phyloP scores from a whole-genome alignment of 2,888 invertebrate species.

The Helicoverpa assulta region DNA sequence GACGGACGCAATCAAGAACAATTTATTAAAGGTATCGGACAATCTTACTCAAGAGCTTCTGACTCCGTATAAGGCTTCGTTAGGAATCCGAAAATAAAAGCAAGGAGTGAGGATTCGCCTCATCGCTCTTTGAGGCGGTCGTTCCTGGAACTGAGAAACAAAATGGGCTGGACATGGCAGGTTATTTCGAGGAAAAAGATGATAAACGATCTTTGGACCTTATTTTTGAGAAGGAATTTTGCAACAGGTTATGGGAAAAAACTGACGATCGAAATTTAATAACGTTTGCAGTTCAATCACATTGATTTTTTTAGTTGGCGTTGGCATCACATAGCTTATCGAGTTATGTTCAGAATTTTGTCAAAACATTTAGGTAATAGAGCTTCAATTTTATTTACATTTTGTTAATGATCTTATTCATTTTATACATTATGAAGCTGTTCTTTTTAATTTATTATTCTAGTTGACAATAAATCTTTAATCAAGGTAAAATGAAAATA shows the following conservation, averaged over 20 bases:
- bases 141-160: conserved; percentile 47
- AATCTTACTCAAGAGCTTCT: conserved; percentile 55
- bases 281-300: background rate
- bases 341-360: conserved; percentile 11
- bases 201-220: background rate
- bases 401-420: background rate
- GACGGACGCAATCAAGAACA: conserved; percentile 56
- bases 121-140: conserved; percentile 44
- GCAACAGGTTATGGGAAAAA: background rate
- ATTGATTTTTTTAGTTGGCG: background rate
- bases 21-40: conserved; percentile 60
- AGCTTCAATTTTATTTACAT: conserved; percentile 14
- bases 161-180: conserved; percentile 51
- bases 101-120: conserved; percentile 51
- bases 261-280: background rate
- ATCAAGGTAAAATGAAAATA: background rate
- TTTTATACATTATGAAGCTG: background rate
- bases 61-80: conserved; percentile 54
- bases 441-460: background rate
- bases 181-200: conserved; percentile 27
- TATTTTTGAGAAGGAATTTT: background rate
- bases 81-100: conserved; percentile 61
- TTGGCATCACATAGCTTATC: conserved; percentile 6
- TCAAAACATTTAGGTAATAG: conserved; percentile 7
- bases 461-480: background rate